Evolutionary conservation across 2,113 vertebrate species (phyloP).

Genomic region (Dipodomys stephensi): DNA sequence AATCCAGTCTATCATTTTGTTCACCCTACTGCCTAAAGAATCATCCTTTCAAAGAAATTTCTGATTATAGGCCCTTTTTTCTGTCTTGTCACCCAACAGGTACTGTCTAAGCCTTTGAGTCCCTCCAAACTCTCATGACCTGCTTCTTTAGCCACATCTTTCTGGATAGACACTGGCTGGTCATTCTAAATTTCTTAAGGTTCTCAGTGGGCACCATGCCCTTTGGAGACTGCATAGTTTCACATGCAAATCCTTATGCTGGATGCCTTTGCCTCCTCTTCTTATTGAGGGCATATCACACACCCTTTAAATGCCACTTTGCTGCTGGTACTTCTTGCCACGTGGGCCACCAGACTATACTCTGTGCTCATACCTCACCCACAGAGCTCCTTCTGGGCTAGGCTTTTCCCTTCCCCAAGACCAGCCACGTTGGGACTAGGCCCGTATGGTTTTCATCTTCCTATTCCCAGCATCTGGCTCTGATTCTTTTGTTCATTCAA

Average conservation of each 20-base stretch:
- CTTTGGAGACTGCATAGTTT: neutral
- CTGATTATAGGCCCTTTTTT: neutral
- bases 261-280: neutral
- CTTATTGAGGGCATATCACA: neutral
- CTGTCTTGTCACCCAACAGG: neutral
- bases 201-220: neutral
- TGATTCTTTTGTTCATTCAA: conserved; percentile 25
- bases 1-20: neutral
- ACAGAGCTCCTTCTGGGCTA: neutral
- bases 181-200: neutral
- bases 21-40: neutral
- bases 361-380: neutral
- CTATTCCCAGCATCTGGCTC: neutral
- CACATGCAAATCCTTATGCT: neutral
- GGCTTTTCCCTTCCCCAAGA: neutral
- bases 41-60: neutral
- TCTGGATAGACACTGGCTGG: neutral
- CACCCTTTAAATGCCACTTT: neutral
- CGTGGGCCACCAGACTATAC: neutral
- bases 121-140: neutral
- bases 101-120: neutral
- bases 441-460: neutral
- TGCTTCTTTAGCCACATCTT: neutral
- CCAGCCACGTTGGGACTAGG: neutral
- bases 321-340: neutral